Conservation (phyloP, 2,888 invertebrate species). For the Xestia xanthographa region DNA sequence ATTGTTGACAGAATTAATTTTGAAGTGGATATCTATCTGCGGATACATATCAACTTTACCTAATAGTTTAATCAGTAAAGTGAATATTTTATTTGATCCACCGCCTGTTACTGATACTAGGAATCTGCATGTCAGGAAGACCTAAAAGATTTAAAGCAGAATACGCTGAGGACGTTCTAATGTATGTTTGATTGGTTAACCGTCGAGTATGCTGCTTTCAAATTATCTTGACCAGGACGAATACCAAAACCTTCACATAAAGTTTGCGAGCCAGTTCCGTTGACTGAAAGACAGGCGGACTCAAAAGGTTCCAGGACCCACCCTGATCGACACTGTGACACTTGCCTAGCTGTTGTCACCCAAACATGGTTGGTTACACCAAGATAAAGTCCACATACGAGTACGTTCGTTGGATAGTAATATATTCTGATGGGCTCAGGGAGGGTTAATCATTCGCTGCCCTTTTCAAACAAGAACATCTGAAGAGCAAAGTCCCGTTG, state of each 20-base stretch:
- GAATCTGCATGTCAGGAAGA: background rate
- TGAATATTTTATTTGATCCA: background rate
- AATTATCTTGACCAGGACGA: background rate
- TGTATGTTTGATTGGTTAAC: background rate
- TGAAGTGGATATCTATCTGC: background rate
- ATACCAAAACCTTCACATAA: background rate
- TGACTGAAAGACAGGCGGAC: background rate
- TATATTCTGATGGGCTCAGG: slow-evolving; percentile 13
- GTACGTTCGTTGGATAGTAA: slow-evolving; percentile 5
- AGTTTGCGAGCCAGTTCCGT: no score
- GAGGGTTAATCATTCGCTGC: slow-evolving; percentile 19
- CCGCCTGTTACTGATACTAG: background rate
- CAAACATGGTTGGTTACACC: background rate
- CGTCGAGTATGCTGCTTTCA: background rate
- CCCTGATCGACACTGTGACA: slow-evolving; percentile 3
- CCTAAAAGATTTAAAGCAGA: background rate
- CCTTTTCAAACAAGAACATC: slow-evolving; percentile 39
- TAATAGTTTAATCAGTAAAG: background rate
- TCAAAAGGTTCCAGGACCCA: background rate
- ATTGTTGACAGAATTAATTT: background rate
- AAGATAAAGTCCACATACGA: background rate
- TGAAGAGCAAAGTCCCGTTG: slow-evolving; percentile 56
- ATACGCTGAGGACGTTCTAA: background rate
- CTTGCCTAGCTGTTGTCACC: background rate
- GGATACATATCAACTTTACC: background rate